Conservation (phyloP, 1,140 invertebrate species). For the Heliconius hermathena region DNA sequence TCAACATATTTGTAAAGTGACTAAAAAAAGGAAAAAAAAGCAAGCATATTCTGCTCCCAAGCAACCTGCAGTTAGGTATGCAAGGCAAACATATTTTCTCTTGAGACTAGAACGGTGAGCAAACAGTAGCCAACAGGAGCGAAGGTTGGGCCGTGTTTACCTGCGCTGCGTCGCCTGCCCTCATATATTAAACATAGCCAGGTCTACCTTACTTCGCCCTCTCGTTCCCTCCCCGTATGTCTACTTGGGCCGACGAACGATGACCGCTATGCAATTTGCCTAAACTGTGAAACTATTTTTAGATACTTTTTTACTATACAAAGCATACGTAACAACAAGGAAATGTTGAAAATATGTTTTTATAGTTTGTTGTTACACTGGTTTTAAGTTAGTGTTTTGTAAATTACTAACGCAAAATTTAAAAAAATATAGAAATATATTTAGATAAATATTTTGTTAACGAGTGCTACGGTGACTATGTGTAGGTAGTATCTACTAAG, state of each 20-base stretch:
- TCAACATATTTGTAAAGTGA: conserved; percentile 51
- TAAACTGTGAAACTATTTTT: conserved; percentile 9
- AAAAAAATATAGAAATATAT: too few species aligned
- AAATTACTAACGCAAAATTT: background rate
- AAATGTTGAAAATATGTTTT: background rate
- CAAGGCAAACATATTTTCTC: conserved; percentile 79
- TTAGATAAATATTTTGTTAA: background rate
- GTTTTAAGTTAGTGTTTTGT: background rate
- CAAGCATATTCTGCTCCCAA: conserved; percentile 54
- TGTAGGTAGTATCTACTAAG: background rate
- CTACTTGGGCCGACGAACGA: conserved; percentile 28
- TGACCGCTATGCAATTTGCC: conserved; percentile 8
- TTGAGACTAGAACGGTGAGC: conserved; percentile 74
- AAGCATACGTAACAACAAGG: background rate
- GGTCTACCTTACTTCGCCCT: conserved; percentile 64
- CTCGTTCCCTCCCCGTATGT: conserved; percentile 35
- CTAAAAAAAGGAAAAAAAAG: conserved; percentile 69
- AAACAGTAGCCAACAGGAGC: conserved; percentile 72
- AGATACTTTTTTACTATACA: background rate
- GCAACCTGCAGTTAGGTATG: conserved; percentile 68
- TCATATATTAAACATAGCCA: conserved; percentile 79
- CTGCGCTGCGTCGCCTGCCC: conserved; percentile 73
- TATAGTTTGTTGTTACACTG: background rate
- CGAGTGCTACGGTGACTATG: background rate
- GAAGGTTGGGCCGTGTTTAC: conserved; percentile 72